phyloP scores from a whole-genome alignment of 2,113 vertebrate genomes.

The Bubalus kerabau region DNA sequence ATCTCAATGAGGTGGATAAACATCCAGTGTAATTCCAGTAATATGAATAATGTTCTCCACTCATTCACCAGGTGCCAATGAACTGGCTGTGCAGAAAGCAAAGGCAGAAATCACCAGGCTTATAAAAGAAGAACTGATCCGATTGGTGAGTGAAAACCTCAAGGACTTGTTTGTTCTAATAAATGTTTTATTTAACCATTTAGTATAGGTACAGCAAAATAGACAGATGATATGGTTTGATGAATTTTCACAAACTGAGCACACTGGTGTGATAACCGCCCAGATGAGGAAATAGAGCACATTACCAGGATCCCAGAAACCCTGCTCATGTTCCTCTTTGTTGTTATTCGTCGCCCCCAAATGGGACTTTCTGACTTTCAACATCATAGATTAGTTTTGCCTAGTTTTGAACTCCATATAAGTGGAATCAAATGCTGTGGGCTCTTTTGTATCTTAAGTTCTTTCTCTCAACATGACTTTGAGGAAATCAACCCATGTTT shows the following conservation, averaged over 20 bases:
- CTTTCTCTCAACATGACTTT: not conserved
- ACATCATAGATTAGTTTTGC: not conserved
- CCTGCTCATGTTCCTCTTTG: not conserved
- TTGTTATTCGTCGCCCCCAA: not conserved
- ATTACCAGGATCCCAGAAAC: not conserved
- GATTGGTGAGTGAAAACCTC: slow-evolving; percentile 87
- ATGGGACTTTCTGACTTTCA: not conserved
- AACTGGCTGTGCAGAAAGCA: slow-evolving; percentile 98
- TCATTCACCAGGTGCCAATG: slow-evolving; percentile 90
- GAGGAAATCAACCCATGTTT: not conserved
- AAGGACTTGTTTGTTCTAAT: slow-evolving; percentile 1
- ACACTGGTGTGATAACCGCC: not conserved
- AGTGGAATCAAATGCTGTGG: not conserved
- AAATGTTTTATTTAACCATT: slow-evolving; percentile 3
- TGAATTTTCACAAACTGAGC: slow-evolving; percentile 1
- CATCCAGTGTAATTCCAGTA: not conserved
- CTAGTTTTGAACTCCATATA: not conserved
- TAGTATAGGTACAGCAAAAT: not conserved
- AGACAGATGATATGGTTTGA: not conserved
- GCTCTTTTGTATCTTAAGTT: not conserved
- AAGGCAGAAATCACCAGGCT: slow-evolving; percentile 98
- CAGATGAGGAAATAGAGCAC: not conserved
- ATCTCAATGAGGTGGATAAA: not conserved
- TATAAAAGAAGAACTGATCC: slow-evolving; percentile 98
- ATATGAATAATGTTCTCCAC: not conserved